These are phyloP conservation scores for Nasua narica DNA, from an alignment of 2,797 vertebrate species.

Conservation along the genomic window DNA sequence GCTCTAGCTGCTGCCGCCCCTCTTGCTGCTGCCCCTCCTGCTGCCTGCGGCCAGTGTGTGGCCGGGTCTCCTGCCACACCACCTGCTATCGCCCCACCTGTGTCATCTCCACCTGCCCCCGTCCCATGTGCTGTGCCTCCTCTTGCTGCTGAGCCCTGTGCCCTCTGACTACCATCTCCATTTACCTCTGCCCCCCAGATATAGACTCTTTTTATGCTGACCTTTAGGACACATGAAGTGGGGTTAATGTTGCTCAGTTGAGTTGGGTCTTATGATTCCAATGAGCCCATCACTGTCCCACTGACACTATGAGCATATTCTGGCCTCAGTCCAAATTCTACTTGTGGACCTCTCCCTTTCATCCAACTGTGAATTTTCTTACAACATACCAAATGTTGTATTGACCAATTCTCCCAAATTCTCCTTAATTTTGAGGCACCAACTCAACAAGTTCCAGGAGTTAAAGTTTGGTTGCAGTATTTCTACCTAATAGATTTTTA, in stretches of 20 bases:
- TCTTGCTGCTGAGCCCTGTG: background rate
- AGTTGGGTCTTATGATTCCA: background rate
- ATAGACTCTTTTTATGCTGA: background rate
- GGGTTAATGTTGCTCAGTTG: background rate
- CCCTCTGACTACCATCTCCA: background rate
- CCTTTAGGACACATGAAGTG: background rate
- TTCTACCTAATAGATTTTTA: background rate
- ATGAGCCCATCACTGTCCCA: background rate
- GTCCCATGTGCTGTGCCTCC: background rate
- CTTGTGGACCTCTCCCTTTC: background rate
- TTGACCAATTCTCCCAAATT: background rate
- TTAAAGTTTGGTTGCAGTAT: background rate
- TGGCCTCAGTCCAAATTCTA: background rate
- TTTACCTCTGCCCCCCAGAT: background rate
- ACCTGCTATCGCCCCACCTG: constrained; percentile 12
- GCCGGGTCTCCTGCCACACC: constrained; percentile 15
- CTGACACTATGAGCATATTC: background rate
- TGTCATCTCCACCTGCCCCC: constrained; percentile 14
- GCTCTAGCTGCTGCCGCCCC: background rate
- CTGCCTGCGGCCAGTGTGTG: background rate
- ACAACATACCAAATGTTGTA: background rate
- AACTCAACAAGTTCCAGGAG: background rate
- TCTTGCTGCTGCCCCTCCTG: background rate
- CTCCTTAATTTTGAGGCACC: background rate
- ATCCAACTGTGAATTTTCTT: background rate